A percentile compares a stretch with the other conserved stretches of the same genome.
Evolutionary conservation across 2,113 vertebrate genomes (phyloP).

Genomic region (Trematomus loennbergii): DNA sequence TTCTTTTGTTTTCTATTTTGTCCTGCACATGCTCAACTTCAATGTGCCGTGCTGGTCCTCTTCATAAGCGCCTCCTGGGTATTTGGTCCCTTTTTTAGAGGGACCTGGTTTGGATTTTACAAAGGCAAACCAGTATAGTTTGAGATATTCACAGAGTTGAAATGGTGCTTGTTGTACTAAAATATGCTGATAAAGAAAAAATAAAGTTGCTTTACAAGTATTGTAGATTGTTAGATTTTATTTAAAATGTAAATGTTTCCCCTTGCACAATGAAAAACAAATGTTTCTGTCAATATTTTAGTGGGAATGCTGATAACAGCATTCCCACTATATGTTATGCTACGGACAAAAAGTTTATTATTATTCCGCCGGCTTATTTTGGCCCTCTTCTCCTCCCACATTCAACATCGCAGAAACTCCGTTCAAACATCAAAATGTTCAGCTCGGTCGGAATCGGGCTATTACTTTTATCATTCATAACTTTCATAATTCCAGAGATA

Average conservation of each 20-base stretch:
- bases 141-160: constrained; percentile 39
- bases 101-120: constrained; percentile 43
- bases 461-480: too few relatives aligned
- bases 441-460: too few relatives aligned
- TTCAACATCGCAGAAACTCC: too few relatives aligned
- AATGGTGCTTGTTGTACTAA: constrained; percentile 44
- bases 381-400: too few relatives aligned
- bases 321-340: too few relatives aligned
- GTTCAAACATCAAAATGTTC: too few relatives aligned
- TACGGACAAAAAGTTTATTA: too few relatives aligned
- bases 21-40: constrained; percentile 84
- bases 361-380: too few relatives aligned
- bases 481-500: too few relatives aligned
- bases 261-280: not conserved
- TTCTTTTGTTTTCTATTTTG: constrained; percentile 24
- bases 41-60: constrained; percentile 79
- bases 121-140: constrained; percentile 17
- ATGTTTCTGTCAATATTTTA: not conserved
- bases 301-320: too few relatives aligned
- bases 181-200: constrained; percentile 53
- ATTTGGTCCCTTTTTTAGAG: constrained; percentile 18
- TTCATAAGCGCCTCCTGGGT: constrained; percentile 32
- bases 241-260: not conserved
- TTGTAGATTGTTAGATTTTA: not conserved
- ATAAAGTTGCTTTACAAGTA: constrained; percentile 78